phyloP scores from a whole-genome alignment of 2,113 vertebrate genomes.

The Colistium nudipinnis region DNA sequence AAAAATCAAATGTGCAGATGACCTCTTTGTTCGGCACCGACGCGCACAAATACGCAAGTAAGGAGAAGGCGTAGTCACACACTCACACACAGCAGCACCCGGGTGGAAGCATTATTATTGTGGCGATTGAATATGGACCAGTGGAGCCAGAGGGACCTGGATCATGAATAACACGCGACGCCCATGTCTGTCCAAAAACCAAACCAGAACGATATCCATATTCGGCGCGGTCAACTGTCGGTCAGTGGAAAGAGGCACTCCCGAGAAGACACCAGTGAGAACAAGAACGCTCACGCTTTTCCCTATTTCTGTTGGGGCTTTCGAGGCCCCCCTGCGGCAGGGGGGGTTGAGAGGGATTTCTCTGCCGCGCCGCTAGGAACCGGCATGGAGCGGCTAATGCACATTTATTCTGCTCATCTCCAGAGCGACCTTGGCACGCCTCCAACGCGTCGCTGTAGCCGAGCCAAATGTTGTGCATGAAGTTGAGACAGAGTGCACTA shows the following conservation, averaged over 20 bases:
- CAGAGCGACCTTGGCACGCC: not conserved
- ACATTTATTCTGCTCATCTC: slow-evolving; percentile 42
- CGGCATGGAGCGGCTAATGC: slow-evolving; percentile 25
- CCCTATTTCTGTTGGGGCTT: slow-evolving; percentile 49
- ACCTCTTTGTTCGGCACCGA: not conserved
- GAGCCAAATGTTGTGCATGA: slow-evolving; percentile 24
- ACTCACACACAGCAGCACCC: slow-evolving; percentile 27
- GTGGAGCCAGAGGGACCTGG: slow-evolving; percentile 21
- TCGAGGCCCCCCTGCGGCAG: slow-evolving; percentile 47
- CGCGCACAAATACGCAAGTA: slow-evolving; percentile 11
- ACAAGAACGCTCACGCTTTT: slow-evolving; percentile 34
- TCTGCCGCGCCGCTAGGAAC: slow-evolving; percentile 38
- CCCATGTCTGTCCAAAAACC: slow-evolving; percentile 34
- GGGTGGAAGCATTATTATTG: slow-evolving; percentile 33
- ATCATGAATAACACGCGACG: slow-evolving; percentile 59
- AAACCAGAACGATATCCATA: slow-evolving; percentile 32
- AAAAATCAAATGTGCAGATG: slow-evolving; percentile 15
- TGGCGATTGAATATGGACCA: slow-evolving; percentile 44
- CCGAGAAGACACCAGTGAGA: slow-evolving; percentile 35
- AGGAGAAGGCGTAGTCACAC: not conserved
- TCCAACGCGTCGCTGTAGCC: slow-evolving; percentile 7
- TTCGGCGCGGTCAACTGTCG: slow-evolving; percentile 16
- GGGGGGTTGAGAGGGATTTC: slow-evolving; percentile 30
- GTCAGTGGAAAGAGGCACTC: slow-evolving; percentile 32
- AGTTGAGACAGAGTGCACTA: slow-evolving; percentile 20